Conservation (phyloP, 2,797 vertebrate species). For the Miichthys miiuy region DNA sequence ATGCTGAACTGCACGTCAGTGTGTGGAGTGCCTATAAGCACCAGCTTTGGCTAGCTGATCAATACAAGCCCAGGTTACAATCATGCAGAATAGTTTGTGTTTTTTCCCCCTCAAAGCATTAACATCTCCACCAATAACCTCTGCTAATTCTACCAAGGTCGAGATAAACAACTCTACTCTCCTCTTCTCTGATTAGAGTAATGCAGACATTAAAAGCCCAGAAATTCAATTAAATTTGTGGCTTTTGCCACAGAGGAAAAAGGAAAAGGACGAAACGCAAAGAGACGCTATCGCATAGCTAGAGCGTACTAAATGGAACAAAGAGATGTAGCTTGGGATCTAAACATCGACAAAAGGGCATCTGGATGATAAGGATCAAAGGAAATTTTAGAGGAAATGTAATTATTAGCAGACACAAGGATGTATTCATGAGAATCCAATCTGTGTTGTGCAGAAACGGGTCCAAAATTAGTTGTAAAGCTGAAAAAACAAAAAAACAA, state of each 20-base stretch:
- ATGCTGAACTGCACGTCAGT: slow-evolving; percentile 28
- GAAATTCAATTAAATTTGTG: slow-evolving; percentile 87
- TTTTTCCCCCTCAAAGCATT: slow-evolving; percentile 55
- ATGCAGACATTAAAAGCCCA: slow-evolving; percentile 87
- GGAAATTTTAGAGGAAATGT: slow-evolving; percentile 76
- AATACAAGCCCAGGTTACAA: slow-evolving; percentile 63
- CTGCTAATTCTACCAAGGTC: slow-evolving; percentile 84
- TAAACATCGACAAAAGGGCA: slow-evolving; percentile 82
- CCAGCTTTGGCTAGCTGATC: slow-evolving; percentile 66
- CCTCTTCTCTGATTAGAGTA: slow-evolving; percentile 83
- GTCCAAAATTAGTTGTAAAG: slow-evolving; percentile 58
- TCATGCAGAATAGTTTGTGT: slow-evolving; percentile 65
- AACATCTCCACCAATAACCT: slow-evolving; percentile 70
- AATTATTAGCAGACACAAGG: slow-evolving; percentile 76
- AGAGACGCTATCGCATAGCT: slow-evolving; percentile 77
- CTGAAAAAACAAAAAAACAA: not conserved
- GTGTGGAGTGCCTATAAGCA: slow-evolving; percentile 61
- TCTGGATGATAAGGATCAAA: slow-evolving; percentile 84
- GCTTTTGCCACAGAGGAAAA: slow-evolving; percentile 82
- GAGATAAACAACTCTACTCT: slow-evolving; percentile 84
- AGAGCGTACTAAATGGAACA: slow-evolving; percentile 76
- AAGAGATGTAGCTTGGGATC: slow-evolving; percentile 79
- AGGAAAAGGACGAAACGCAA: slow-evolving; percentile 72
- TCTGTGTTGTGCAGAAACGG: slow-evolving; percentile 53
- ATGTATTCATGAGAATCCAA: slow-evolving; percentile 60